Evolutionary conservation across 2,797 vertebrate genomes (phyloP), one percentile per base, ranked within the genome.

Genomic region (Propithecus deckenii): DNA sequence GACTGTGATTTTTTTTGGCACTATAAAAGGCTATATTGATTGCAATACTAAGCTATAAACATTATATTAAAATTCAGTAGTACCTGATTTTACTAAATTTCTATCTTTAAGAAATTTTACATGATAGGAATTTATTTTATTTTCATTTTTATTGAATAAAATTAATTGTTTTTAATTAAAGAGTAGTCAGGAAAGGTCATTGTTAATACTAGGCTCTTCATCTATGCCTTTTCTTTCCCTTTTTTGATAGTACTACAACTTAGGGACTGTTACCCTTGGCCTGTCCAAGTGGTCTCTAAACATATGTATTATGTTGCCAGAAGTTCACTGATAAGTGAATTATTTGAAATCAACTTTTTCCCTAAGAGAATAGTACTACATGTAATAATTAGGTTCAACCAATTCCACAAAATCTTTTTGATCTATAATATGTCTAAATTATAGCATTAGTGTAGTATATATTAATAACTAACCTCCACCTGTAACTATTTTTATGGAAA

Each of bases 91-190:
- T 65, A 69, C 11, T 90, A 57, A 80, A 92, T 83, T 94, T 81
- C 14, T 32, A 41, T 95, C n/a, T 93, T 91, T 85, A 93, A 55
- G 46, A 92, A 75, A 91, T 88, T 89, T 87, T 91, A 2, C 13
- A 48, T n/a, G 8, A 13, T 92, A 92, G 50, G 20, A 28, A 80
- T 87, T 84, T 41, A 41, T 41, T 43, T 43, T 43, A 43, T 43
- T 43, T 43, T 43, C 41, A 43, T 43, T 43, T 43, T 43, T 43
- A 43, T 43, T 43, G 41, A 43, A 43, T 43, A 43, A 43, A 43
- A 43, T 43, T 43, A 43, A 43, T 43, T 43, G 41, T 43, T 43
- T 43, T 43, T 7, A 43, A 43, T 43, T 43, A 43, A 43, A 43
- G 41, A 43, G 41, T 43, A 43, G 41, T 43, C 41, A 43, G 41